These are phyloP conservation scores for Limnephilus auricula DNA, from an alignment of 2,888 invertebrate species.

Conservation along the genomic window DNA sequence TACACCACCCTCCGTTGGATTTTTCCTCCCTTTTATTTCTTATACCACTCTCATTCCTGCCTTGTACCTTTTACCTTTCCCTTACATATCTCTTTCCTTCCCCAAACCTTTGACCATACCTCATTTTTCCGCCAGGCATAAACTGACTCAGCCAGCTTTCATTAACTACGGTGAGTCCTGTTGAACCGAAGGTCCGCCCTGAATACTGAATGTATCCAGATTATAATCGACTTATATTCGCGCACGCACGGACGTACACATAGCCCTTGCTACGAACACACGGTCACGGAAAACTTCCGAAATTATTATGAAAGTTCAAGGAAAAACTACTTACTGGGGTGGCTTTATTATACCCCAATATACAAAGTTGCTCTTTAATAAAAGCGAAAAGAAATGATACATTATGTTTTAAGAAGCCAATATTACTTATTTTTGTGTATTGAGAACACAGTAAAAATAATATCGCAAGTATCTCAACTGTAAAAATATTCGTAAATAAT, in stretches of 20 bases:
- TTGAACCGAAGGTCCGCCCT: constrained; percentile 52
- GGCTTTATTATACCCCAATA: background rate
- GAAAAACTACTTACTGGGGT: background rate
- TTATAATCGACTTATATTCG: constrained; percentile 57
- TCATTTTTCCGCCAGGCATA: constrained; percentile 44
- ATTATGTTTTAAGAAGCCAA: background rate
- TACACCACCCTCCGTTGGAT: background rate
- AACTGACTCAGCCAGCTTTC: constrained; percentile 62
- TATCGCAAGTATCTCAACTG: no score
- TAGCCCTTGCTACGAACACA: background rate
- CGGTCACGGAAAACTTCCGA: background rate
- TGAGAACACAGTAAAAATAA: no score
- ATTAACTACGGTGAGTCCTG: constrained; percentile 62
- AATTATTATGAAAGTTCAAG: constrained; percentile 5
- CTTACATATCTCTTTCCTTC: background rate
- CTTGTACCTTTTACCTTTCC: background rate
- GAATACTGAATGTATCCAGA: constrained; percentile 62
- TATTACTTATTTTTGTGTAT: background rate
- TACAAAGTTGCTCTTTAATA: background rate
- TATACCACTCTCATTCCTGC: constrained; percentile 23
- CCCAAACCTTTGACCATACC: constrained; percentile 46
- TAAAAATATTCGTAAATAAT: background rate
- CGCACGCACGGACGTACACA: background rate
- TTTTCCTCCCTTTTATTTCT: background rate
- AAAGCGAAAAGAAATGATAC: background rate